Conservation (phyloP, 2,888 invertebrate genomes). For the Athalia circularis region DNA sequence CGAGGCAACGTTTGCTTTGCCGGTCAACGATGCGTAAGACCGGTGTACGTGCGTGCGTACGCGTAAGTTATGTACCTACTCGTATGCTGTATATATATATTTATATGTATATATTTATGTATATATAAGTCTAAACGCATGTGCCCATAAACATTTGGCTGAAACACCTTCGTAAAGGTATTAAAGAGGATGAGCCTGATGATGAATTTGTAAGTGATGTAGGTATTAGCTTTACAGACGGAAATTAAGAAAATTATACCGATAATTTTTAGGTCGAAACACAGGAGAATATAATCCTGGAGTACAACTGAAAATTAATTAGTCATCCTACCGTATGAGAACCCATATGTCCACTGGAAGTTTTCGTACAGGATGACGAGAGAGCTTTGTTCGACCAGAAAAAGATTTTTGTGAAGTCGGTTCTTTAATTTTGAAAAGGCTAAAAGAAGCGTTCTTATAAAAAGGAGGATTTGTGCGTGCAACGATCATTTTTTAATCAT, state of each 20-base stretch:
- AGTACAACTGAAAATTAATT: background rate
- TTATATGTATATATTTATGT: background rate
- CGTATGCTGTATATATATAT: background rate
- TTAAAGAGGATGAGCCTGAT: background rate
- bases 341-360: too few relatives aligned
- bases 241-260: background rate
- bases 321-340: too few relatives aligned
- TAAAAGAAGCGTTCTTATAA: too few relatives aligned
- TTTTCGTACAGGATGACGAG: too few relatives aligned
- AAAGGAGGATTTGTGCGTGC: too few relatives aligned
- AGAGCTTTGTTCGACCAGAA: too few relatives aligned
- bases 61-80: too few relatives aligned
- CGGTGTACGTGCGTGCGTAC: background rate
- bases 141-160: background rate
- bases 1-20: background rate
- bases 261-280: background rate
- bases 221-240: background rate
- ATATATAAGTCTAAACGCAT: background rate
- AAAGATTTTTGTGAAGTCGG: too few relatives aligned
- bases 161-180: background rate
- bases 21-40: slow-evolving; percentile 2
- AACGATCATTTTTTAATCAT: too few relatives aligned
- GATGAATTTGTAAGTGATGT: background rate
- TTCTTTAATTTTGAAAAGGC: too few relatives aligned
- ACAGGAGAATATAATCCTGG: background rate